Conservation (phyloP, 2,888 invertebrate genomes). For the Timandra comae region DNA sequence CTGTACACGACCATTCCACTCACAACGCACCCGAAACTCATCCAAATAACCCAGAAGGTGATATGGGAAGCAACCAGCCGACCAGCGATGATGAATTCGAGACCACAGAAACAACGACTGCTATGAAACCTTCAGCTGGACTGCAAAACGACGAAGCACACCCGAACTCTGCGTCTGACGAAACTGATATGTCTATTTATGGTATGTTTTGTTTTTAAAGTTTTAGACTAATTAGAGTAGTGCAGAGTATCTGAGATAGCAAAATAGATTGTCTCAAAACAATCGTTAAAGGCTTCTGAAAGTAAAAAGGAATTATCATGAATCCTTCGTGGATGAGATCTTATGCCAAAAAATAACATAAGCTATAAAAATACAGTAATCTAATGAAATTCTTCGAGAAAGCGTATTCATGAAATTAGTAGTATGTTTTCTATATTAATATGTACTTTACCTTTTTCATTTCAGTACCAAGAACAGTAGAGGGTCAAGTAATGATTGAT, state of each 20-base stretch:
- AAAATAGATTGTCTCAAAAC: no score
- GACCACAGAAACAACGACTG: constrained; percentile 11
- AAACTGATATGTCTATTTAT: constrained; percentile 72
- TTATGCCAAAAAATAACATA: no score
- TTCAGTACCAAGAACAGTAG: constrained; percentile 81
- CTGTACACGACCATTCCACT: constrained; percentile 23
- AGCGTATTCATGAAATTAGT: no score
- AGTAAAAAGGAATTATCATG: no score
- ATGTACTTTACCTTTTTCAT: constrained; percentile 18
- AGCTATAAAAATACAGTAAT: no score
- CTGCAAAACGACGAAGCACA: constrained; percentile 41
- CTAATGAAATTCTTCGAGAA: no score
- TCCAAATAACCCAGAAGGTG: constrained; percentile 9
- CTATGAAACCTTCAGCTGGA: constrained; percentile 33
- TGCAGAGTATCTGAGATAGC: no score
- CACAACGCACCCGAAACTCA: constrained; percentile 28
- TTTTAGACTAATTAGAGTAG: no score
- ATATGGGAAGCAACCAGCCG: constrained; percentile 2
- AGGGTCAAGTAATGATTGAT: constrained; percentile 81
- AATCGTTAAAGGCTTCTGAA: no score
- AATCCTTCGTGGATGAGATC: no score
- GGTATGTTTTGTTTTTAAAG: no score
- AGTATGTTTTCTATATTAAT: no score
- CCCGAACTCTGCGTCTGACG: constrained; percentile 40
- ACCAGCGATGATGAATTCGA: constrained; percentile 8